Base-by-base conservation (phyloP, 30 jellyfish, hydroid and myxozoan genomes). In the Cassiopea andromeda region DNA sequence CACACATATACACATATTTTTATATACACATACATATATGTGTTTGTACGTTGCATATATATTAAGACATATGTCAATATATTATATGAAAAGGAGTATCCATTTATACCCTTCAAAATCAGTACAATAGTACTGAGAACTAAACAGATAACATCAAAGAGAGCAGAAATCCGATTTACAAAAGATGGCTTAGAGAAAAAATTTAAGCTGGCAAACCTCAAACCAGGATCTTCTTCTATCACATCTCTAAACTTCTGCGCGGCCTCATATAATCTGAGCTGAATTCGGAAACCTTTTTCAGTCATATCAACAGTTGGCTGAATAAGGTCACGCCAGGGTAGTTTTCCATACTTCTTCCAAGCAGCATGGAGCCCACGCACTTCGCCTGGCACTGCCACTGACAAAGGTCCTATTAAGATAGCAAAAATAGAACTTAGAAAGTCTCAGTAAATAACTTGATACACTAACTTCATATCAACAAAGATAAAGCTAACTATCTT, bases 331-430 rank as follows among this genome's bases (percentile, higher is more conserved):
- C 93, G 93, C 98, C 98, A 93, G 0, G 95, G 93, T 17, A 89
- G 83, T 60, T 83, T 93, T 46, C 97, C 97, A 84, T 89, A 89
- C 49, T 93, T 86, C 83, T 93, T 89, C 93, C 95, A 89, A 4
- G 98, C 98, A 27, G 96, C 94, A 54, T 93, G 91, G 81, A 93
- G 45, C 45, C 98, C 98, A 50, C 88, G 82, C 7, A 93, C 82
- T 61, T 93, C 98, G 5, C 98, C 98, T 3, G 98, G 98, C 1
- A 93, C 95, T 1, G 98, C 98, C 38, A 93, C 84, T 50, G 97
- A 84, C 59, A 93, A 73, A 1, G 95, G 90, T 1, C 97, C 98
- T 93, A 69, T 1, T 16, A 75, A 7, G n/a, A 71, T 18, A n/a
- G 27, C 27, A 44, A 73, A 18, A n/a, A 19, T 27, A 27, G 38